Percentiles rank a stretch among this genome's conserved stretches.
phyloP scores from a whole-genome alignment of 2,797 vertebrate genomes.

The Aratinga solstitialis region DNA sequence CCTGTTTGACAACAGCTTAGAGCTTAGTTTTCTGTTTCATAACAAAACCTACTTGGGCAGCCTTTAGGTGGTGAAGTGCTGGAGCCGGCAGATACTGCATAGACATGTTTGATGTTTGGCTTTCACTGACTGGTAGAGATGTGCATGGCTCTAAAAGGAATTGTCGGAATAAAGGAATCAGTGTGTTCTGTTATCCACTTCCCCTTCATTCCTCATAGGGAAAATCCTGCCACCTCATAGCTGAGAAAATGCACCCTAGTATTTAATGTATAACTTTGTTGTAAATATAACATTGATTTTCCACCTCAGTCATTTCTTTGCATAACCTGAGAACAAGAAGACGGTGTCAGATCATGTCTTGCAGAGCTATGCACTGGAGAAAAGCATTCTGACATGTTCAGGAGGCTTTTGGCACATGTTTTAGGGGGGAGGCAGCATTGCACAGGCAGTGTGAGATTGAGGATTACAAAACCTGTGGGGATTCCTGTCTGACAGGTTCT shows the following conservation, averaged over 20 bases:
- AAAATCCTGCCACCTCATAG: background rate
- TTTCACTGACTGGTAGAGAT: background rate
- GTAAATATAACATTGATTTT: background rate
- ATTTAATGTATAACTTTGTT: background rate
- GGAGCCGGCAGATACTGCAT: background rate
- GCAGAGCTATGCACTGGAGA: background rate
- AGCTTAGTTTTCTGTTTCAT: background rate
- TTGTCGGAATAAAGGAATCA: background rate
- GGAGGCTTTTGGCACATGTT: background rate
- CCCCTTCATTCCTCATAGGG: background rate
- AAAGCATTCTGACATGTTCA: background rate
- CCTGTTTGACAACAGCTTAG: background rate
- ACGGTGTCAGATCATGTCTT: background rate
- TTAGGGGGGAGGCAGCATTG: background rate
- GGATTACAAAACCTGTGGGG: background rate
- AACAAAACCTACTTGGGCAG: background rate
- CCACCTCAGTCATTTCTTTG: background rate
- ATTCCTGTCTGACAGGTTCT: background rate
- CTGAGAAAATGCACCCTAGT: background rate
- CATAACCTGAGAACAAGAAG: background rate
- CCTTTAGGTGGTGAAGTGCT: background rate
- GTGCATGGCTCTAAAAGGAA: background rate
- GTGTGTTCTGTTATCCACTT: background rate
- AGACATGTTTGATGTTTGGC: background rate
- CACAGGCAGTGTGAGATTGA: rapidly evolving